Evolutionary conservation across 2,888 invertebrate species (phyloP), one percentile per base, ranked within the genome.

Genomic region (Phytoseiulus persimilis): DNA sequence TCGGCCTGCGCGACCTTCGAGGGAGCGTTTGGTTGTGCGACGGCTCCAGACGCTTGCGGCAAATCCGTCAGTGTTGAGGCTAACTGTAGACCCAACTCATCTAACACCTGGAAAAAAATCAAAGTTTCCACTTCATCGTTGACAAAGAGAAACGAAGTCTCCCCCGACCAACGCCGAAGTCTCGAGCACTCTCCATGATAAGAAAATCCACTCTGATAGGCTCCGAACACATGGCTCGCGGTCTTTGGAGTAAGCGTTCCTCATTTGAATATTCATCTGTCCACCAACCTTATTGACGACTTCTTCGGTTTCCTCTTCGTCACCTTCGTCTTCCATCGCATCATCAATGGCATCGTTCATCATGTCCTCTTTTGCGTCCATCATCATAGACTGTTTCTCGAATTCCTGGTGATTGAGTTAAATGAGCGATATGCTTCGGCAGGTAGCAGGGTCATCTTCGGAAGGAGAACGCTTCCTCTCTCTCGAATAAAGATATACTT

Each of bases 331-430:
- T 92, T 97, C 99, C 96, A 99, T 98, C 0, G 99, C 99, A 94
- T 99, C 99, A 93, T 99, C 99, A 92, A 99, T 99, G 89, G 98
- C 98, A 93, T 99, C 99, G 93, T 97, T 98, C 95, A 99, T 99
- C 95, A 99, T 97, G 93, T 99, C 99, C 93, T 99, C 99, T 93
- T 99, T 99, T 99, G 99, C 99, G 93, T 99, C 99, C 99, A 99
- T 99, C 90, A 99, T 98, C 94, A 99, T 99, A 0, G 98, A 97
- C 93, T 99, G 99, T 92, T 98, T 99, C 93, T 99, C 99, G 93
- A 99, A 99, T 92, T 99, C 98, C 92, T 93, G 93, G 18, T 11
- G 33, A 5, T n/a, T 3, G 6, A 23, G 1, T 23, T 31, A 31
- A 14, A 84, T 33, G 23, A 84, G 23, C 32, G 3, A 84, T 31